Base-by-base conservation (phyloP, 2,888 invertebrate species). In the Agonopterix arenella region DNA sequence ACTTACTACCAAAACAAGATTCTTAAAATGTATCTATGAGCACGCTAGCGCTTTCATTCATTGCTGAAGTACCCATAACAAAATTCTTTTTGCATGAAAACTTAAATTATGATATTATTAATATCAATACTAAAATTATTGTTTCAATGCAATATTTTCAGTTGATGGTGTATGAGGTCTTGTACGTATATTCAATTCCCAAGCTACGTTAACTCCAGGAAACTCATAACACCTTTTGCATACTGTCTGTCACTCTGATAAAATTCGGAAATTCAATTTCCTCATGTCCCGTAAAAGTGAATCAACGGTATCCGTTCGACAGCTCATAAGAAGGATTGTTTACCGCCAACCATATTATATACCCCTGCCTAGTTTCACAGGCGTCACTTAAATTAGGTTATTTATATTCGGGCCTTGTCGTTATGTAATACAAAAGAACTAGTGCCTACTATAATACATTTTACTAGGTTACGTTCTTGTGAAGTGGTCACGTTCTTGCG, bases 251-350 rank as follows among this genome's bases (percentile, higher is more conserved):
- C 58, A 54, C 53, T 56, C 57, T 48, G 52, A 57, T 67, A 66
- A 66, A 61, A 52, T 57, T 64, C 56, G 55, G 61, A 64, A 71
- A 73, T 67, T 68, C 70, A 76, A 77, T 78, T 77, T 76, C 66
- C 66, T 53, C 55, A 52, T 54, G 58, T 62, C 57, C 64, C 63
- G 62, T 65, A 73, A 71, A 65, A 60, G 61, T 62, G 58, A 58
- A 62, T 56, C 56, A 57, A 58, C 60, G 60, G 68, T 75, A 74
- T 73, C 69, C 68, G 64, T 68, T 70, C 65, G 68, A 70, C 66
- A 68, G 68, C 64, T 69, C 64, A 66, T 72, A 63, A 64, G 61
- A 62, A 53, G 55, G 61, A 68, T 65, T 71, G 75, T 75, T 73
- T 71, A 62, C 62, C 52, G 58, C 54, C 52, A 58, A 56, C 56